Evolutionary conservation across 1,140 invertebrate species (phyloP).

Genomic region (Hylaeus anthracinus): DNA sequence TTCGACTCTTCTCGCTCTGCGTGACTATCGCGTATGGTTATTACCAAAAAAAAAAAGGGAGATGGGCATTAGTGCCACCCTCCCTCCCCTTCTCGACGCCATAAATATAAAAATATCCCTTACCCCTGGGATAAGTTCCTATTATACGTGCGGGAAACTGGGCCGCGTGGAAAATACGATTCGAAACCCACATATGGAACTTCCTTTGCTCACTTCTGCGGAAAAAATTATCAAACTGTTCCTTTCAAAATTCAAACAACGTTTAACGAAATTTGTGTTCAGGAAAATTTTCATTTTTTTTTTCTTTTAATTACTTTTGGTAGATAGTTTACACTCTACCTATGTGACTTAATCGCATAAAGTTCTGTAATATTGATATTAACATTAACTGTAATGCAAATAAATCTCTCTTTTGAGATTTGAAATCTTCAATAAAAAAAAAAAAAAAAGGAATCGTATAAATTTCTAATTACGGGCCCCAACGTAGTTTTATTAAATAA

Average conservation of each 20-base stretch:
- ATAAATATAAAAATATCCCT: constrained; percentile 77
- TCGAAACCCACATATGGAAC: constrained; percentile 74
- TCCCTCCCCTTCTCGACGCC: constrained; percentile 49
- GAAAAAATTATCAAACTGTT: constrained; percentile 12
- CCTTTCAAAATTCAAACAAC: background rate
- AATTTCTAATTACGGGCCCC: no score
- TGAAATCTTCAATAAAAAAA: no score
- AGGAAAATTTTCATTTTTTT: background rate
- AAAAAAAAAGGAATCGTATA: no score
- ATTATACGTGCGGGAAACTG: constrained; percentile 42
- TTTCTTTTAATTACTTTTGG: background rate
- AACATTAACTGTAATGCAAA: no score
- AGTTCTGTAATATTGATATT: no score
- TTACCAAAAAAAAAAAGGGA: constrained; percentile 73
- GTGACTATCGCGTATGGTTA: constrained; percentile 73
- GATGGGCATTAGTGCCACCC: constrained; percentile 74
- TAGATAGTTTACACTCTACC: background rate
- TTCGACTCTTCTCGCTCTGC: constrained; percentile 66
- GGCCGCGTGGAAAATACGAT: constrained; percentile 70
- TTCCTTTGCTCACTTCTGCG: constrained; percentile 3
- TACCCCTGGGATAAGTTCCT: constrained; percentile 48
- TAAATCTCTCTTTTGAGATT: no score
- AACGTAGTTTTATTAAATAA: background rate
- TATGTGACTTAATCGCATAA: no score
- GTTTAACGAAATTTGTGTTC: background rate